Evolutionary conservation across 2,888 invertebrate species (phyloP).

Genomic region (Seladonia tumulorum): DNA sequence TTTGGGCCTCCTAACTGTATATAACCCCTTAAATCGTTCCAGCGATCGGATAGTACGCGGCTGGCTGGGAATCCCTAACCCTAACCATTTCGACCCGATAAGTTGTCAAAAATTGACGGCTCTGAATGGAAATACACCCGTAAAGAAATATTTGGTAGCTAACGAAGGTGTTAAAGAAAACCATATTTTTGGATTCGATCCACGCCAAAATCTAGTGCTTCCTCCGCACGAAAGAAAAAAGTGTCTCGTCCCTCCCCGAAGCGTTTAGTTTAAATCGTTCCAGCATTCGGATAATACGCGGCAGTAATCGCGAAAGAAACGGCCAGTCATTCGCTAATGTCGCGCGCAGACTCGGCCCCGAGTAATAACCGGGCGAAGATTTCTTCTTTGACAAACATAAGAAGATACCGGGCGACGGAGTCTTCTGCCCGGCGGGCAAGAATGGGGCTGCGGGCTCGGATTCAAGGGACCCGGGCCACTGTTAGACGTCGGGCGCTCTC

Average conservation of each 20-base stretch:
- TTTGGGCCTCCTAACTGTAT: too few relatives aligned
- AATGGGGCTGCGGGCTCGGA: slow-evolving; percentile 23
- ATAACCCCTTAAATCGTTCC: too few relatives aligned
- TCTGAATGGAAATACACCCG: too few relatives aligned
- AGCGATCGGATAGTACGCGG: too few relatives aligned
- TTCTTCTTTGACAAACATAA: slow-evolving; percentile 43
- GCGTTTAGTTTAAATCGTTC: not conserved
- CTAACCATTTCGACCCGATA: too few relatives aligned
- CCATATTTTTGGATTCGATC: not conserved
- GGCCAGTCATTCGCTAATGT: slow-evolving; percentile 50
- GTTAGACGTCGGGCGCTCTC: slow-evolving; percentile 18
- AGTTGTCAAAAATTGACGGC: too few relatives aligned
- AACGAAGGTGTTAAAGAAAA: too few relatives aligned
- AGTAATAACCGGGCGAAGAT: slow-evolving; percentile 29
- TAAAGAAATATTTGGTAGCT: too few relatives aligned
- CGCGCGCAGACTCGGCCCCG: slow-evolving; percentile 30
- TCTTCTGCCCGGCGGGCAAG: slow-evolving; percentile 6
- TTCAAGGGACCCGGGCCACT: slow-evolving; percentile 22
- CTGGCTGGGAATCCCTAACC: too few relatives aligned
- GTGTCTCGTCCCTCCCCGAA: too few relatives aligned
- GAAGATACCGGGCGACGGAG: slow-evolving; percentile 39
- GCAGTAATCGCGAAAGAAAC: not conserved
- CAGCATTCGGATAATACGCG: slow-evolving; percentile 1
- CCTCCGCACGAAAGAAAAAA: not conserved
- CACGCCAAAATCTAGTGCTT: not conserved